phyloP scores from a whole-genome alignment of 2,888 invertebrate genomes.

The Phengaris alcon region DNA sequence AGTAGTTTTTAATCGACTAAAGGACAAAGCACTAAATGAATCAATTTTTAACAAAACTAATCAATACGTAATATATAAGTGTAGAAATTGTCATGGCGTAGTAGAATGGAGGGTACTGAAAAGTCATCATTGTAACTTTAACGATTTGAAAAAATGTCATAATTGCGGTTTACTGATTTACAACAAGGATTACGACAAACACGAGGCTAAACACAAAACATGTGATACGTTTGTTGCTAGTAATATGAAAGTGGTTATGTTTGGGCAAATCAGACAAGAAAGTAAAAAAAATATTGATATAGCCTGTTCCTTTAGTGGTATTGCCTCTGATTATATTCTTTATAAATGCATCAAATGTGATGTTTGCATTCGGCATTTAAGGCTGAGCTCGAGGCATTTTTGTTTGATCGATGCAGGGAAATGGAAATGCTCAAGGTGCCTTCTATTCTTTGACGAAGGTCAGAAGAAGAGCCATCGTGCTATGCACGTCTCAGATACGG shows the following conservation, averaged over 20 bases:
- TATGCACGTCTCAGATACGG: slow-evolving; percentile 51
- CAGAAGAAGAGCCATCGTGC: slow-evolving; percentile 50
- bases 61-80: slow-evolving; percentile 54
- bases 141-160: slow-evolving; percentile 48
- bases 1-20: slow-evolving; percentile 52
- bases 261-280: slow-evolving; percentile 44
- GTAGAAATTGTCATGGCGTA: slow-evolving; percentile 55
- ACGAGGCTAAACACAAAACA: slow-evolving; percentile 52
- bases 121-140: slow-evolving; percentile 48
- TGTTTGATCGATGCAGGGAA: slow-evolving; percentile 48
- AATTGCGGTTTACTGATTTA: slow-evolving; percentile 53
- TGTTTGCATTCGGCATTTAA: slow-evolving; percentile 47
- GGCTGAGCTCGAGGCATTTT: slow-evolving; percentile 44
- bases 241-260: slow-evolving; percentile 56
- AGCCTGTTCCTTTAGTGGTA: slow-evolving; percentile 48
- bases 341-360: slow-evolving; percentile 56
- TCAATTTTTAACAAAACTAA: slow-evolving; percentile 40
- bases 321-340: slow-evolving; percentile 54
- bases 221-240: slow-evolving; percentile 47
- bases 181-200: slow-evolving; percentile 46
- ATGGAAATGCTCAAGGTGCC: slow-evolving; percentile 52
- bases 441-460: slow-evolving; percentile 49
- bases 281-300: slow-evolving; percentile 25
- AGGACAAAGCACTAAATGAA: slow-evolving; percentile 47
- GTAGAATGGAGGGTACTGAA: slow-evolving; percentile 46